Evolutionary conservation across 2,888 invertebrate species (phyloP), one percentile per base, ranked within the genome.

Genomic region (Hyppa rectilinea): DNA sequence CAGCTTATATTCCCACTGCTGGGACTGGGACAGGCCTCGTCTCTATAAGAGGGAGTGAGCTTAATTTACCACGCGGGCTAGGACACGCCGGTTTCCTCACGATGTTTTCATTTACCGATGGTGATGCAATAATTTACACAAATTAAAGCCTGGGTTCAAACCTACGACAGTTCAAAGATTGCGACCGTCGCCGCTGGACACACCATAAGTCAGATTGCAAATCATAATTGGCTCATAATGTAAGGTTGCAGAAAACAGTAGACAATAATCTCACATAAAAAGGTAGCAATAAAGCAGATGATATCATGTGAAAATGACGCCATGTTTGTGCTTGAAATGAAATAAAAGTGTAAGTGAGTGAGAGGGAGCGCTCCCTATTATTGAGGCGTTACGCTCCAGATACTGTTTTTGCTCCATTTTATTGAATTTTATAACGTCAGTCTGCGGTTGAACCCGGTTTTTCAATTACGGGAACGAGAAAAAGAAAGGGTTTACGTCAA

Each of bases 261-360:
- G 36, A 14, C 34, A 14, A 43, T 64, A 26, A 59, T 62, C 49
- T 34, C 12, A 7, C 10, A 12, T 14, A 20, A 23, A 49, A 77
- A 58, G 29, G 78, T 38, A 10, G 29, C 29, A 56, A 75, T 69
- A 38, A 68, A 17, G 0, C n/a, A 43, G 81, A 78, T 75, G 50
- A 36, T 80, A 78, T 78, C 63, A 63, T 2, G 38, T 58, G 60
- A 80, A 56, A 80, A 60, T 49, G 23, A 38, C 38, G 12, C 59
- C 20, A n/a, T 77, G 77, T 76, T 81, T 80, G 68, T 53, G 34
- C 10, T 40, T 53, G 43, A 52, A 52, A 56, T 76, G 12, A 43
- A 55, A 71, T 55, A 59, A 73, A 82, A 80, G 83, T 75, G 83
- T 49, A 73, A 82, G 80, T 82, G 63, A 63, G 20, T 17, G 53